A percentile compares a stretch with the other conserved stretches of the same genome.
Evolutionary conservation across 2,797 vertebrate species (phyloP).

Genomic region (Clarias pachynema): DNA sequence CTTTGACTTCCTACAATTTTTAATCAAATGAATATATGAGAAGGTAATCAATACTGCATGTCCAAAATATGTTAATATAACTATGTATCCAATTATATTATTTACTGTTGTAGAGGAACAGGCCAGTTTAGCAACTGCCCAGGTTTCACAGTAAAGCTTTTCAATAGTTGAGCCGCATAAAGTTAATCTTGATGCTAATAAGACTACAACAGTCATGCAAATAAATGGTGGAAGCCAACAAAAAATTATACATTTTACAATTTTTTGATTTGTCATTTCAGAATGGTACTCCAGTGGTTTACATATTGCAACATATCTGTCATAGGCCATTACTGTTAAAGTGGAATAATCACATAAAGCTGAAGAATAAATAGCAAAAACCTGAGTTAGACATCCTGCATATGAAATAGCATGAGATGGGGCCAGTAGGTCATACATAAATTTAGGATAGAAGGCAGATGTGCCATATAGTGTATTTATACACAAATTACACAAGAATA

Average conservation of each 20-base stretch:
- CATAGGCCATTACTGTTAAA: slow-evolving; percentile 60
- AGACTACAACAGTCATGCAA: slow-evolving; percentile 34
- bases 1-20: slow-evolving; percentile 43
- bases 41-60: slow-evolving; percentile 50
- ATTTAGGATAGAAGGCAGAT: slow-evolving; percentile 58
- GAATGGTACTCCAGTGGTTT: slow-evolving; percentile 55
- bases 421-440: slow-evolving; percentile 52
- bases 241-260: slow-evolving; percentile 45
- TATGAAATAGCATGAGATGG: slow-evolving; percentile 53
- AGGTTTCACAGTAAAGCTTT: slow-evolving; percentile 61
- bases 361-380: slow-evolving; percentile 56
- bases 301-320: slow-evolving; percentile 60
- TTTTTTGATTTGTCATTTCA: slow-evolving; percentile 54
- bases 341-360: slow-evolving; percentile 52
- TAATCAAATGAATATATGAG: slow-evolving; percentile 51
- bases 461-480: slow-evolving; percentile 53
- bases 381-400: slow-evolving; percentile 51
- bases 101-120: slow-evolving; percentile 54
- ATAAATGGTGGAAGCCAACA: slow-evolving; percentile 51
- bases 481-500: slow-evolving; percentile 56
- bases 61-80: slow-evolving; percentile 42
- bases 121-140: slow-evolving; percentile 59
- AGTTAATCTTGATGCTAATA: slow-evolving; percentile 46
- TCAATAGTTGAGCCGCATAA: slow-evolving; percentile 57
- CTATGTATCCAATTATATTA: slow-evolving; percentile 47